Percentiles rank a stretch among this genome's conserved stretches.
Conservation (phyloP, 30 jellyfish, hydroid and myxozoan genomes). For the Aurelia coerulea region DNA sequence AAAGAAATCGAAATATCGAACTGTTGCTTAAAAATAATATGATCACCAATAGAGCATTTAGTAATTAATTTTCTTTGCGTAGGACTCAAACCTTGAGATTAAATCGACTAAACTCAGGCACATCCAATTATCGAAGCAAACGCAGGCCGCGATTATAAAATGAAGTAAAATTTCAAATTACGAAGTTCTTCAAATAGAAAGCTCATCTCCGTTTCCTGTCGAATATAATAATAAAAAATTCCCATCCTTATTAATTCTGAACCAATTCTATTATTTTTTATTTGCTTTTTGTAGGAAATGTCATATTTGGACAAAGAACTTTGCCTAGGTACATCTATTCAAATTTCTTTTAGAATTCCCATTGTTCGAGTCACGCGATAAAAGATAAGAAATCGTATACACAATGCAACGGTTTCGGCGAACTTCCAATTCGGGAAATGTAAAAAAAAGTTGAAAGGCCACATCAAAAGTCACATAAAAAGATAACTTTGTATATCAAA, state of each 20-base stretch:
- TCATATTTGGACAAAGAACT: background rate
- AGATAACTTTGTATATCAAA: too few species aligned
- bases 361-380: too few species aligned
- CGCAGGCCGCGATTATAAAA: constrained; percentile 23
- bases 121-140: constrained; percentile 41
- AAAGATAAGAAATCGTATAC: too few species aligned
- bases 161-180: background rate
- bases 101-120: background rate
- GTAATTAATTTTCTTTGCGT: too few species aligned
- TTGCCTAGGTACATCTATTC: too few species aligned
- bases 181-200: background rate
- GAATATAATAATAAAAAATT: background rate
- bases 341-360: too few species aligned
- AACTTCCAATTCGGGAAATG: too few species aligned
- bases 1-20: background rate
- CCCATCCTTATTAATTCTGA: constrained; percentile 41
- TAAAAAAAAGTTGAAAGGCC: too few species aligned
- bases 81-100: background rate
- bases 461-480: too few species aligned
- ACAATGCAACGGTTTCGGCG: too few species aligned
- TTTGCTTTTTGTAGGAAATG: constrained; percentile 9
- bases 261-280: constrained; percentile 13
- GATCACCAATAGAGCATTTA: too few species aligned
- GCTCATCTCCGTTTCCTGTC: constrained; percentile 38
- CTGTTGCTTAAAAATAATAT: background rate